These are phyloP conservation scores for Periphyllus acericola DNA, from an alignment of 2,888 invertebrate species.

Conservation along the genomic window DNA sequence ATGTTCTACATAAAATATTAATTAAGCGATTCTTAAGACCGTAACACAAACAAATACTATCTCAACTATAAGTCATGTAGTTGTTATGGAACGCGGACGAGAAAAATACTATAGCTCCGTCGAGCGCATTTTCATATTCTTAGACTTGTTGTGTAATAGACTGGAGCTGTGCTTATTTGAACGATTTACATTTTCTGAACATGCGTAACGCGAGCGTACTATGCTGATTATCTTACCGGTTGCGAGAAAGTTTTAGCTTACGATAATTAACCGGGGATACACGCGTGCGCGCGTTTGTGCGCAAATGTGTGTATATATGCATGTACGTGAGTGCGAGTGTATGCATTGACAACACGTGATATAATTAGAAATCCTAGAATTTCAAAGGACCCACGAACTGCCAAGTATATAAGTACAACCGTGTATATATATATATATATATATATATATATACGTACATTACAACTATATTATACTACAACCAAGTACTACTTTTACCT, in stretches of 20 bases:
- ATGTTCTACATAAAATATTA: neutral
- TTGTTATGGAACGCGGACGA: no score
- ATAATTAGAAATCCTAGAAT: conserved; percentile 53
- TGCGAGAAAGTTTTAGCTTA: conserved; percentile 27
- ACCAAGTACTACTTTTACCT: no score
- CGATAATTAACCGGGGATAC: conserved; percentile 44
- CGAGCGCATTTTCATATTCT: no score
- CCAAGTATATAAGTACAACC: neutral
- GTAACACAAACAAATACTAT: no score
- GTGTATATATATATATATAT: neutral
- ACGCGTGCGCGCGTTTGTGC: neutral
- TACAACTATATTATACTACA: neutral
- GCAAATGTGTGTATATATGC: neutral
- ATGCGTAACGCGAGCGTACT: neutral
- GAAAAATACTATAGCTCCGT: no score
- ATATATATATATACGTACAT: neutral
- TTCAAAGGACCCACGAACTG: conserved; percentile 21
- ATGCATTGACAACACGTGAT: neutral
- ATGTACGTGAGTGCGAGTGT: neutral
- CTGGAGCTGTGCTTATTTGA: neutral
- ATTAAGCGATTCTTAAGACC: neutral
- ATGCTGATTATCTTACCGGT: conserved; percentile 27
- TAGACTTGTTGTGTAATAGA: no score
- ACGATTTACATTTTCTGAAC: neutral
- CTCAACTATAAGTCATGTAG: no score